Conservation (phyloP, 2,888 invertebrate genomes). For the Eupithecia pulchellata region DNA sequence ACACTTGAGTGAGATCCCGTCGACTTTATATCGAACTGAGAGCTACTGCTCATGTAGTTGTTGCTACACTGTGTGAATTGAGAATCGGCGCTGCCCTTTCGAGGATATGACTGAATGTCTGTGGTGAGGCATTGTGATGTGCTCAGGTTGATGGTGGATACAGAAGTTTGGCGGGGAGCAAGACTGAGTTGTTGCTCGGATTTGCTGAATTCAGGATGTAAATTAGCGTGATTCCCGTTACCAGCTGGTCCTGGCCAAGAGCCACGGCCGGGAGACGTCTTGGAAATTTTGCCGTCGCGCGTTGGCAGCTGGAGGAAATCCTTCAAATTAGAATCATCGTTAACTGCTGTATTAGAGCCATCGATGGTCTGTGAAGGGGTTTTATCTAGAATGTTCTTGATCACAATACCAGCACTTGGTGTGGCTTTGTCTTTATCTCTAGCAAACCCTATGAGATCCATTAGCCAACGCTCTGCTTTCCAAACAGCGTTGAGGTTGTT, state of each 20-base stretch:
- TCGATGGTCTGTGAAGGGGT: constrained; percentile 64
- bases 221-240: constrained; percentile 78
- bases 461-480: constrained; percentile 98
- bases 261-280: constrained; percentile 91
- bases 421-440: constrained; percentile 88
- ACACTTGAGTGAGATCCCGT: constrained; percentile 74
- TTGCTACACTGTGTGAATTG: constrained; percentile 84
- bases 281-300: constrained; percentile 90
- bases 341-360: constrained; percentile 68
- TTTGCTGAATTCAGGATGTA: constrained; percentile 91
- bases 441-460: constrained; percentile 97
- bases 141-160: constrained; percentile 81
- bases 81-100: constrained; percentile 86
- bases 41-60: constrained; percentile 74
- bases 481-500: constrained; percentile 94
- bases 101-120: constrained; percentile 70
- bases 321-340: constrained; percentile 72
- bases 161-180: constrained; percentile 81
- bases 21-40: constrained; percentile 77
- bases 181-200: constrained; percentile 91
- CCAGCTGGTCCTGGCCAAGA: constrained; percentile 94
- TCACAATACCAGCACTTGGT: constrained; percentile 78
- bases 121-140: constrained; percentile 84
- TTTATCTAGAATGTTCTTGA: constrained; percentile 75
- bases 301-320: constrained; percentile 88